Evolutionary conservation across 2,888 invertebrate species (phyloP).

Genomic region (Aspidiotus rigidus): DNA sequence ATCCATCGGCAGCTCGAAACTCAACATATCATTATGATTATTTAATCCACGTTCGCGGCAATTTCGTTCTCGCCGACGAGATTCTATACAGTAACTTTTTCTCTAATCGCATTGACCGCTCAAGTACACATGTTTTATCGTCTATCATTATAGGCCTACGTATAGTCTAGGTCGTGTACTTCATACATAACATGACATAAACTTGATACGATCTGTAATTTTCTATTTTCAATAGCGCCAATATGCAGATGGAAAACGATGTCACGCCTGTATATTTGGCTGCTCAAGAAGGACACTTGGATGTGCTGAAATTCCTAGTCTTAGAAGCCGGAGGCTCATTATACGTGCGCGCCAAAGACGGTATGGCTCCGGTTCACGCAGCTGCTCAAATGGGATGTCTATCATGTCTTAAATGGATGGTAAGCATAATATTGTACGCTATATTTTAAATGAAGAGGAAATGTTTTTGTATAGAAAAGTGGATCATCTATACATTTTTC

Average conservation of each 20-base stretch:
- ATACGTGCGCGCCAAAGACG: constrained; percentile 75
- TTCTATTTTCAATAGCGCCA: constrained; percentile 56
- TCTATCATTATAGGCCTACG: not conserved
- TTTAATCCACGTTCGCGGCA: too few relatives aligned
- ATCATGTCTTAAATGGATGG: constrained; percentile 83
- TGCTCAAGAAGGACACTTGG: constrained; percentile 78
- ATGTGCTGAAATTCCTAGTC: constrained; percentile 74
- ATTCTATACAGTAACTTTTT: too few relatives aligned
- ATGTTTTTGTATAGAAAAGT: too few relatives aligned
- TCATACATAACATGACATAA: not conserved
- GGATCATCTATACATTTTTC: too few relatives aligned
- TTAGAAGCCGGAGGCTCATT: constrained; percentile 72
- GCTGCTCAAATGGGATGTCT: constrained; percentile 83
- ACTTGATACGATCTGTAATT: not conserved
- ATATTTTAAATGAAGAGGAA: not conserved
- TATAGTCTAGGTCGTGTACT: not conserved
- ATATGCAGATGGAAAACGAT: constrained; percentile 86
- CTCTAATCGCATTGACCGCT: too few relatives aligned
- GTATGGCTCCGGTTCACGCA: constrained; percentile 83
- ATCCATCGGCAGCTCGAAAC: too few relatives aligned
- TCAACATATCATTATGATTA: too few relatives aligned
- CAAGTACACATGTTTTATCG: too few relatives aligned
- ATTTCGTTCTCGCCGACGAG: too few relatives aligned
- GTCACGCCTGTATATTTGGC: constrained; percentile 83
- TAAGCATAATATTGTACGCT: constrained; percentile 45